phyloP scores from a whole-genome alignment of 2,888 invertebrate species.

The Tribolium freemani region DNA sequence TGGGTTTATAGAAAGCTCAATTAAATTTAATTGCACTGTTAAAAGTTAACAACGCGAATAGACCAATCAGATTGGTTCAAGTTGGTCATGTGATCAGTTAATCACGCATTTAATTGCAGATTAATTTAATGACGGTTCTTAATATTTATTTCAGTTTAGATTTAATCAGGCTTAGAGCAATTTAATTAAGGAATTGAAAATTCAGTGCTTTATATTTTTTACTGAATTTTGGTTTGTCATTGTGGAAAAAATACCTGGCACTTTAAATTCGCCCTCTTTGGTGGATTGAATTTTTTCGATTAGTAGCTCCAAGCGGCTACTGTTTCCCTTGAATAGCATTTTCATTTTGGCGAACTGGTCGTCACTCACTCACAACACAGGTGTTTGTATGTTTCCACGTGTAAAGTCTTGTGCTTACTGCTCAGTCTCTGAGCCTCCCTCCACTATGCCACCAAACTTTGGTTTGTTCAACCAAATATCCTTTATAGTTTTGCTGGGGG shows the following conservation, averaged over 20 bases:
- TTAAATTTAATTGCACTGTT: no score
- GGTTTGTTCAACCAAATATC: conserved; percentile 42
- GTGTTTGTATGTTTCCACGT: conserved; percentile 45
- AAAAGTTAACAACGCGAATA: no score
- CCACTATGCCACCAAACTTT: conserved; percentile 42
- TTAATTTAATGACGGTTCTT: no score
- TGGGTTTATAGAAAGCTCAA: no score
- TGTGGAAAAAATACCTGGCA: conserved; percentile 33
- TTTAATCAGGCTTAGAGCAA: neutral
- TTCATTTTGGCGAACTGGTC: conserved; percentile 47
- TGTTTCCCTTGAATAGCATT: conserved; percentile 91
- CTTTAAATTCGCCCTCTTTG: conserved; percentile 71
- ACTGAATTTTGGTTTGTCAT: conserved; percentile 15
- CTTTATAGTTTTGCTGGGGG: conserved; percentile 36
- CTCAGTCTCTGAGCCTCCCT: conserved; percentile 37
- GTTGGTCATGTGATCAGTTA: no score
- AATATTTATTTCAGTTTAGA: neutral
- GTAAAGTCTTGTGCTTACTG: conserved; percentile 46
- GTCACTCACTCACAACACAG: conserved; percentile 35
- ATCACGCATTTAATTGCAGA: no score
- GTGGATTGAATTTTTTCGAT: conserved; percentile 91
- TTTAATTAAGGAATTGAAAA: neutral
- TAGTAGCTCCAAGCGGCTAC: conserved; percentile 85
- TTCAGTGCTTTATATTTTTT: conserved; percentile 9
- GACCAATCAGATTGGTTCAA: no score